Evolutionary conservation across 2,113 vertebrate genomes (phyloP).

Genomic region (Nibea coibor): DNA sequence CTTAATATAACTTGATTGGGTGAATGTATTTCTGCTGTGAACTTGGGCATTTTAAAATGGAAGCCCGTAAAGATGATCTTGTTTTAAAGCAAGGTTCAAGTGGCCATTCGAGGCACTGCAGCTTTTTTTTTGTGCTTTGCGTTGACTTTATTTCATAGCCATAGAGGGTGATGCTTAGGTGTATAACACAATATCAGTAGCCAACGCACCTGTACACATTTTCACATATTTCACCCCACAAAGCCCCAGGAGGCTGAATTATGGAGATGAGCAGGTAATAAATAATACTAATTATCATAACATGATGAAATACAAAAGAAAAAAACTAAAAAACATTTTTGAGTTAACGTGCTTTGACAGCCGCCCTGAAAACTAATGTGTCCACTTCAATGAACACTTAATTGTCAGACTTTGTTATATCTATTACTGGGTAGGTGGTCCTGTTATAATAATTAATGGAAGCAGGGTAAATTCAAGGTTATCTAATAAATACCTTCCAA

Average conservation of each 20-base stretch:
- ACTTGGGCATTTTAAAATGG: no score
- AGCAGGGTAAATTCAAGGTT: background rate
- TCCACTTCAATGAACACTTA: background rate
- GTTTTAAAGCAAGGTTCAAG: no score
- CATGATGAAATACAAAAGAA: background rate
- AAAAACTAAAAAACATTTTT: background rate
- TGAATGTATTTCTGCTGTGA: no score
- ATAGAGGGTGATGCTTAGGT: no score
- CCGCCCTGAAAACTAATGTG: background rate
- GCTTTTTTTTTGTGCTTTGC: no score
- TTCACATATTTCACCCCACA: background rate
- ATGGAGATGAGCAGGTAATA: background rate
- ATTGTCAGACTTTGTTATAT: background rate
- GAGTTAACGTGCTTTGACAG: background rate
- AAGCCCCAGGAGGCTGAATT: background rate
- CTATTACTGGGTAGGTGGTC: background rate
- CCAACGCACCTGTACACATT: background rate
- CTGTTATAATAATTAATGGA: background rate
- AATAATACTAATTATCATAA: no score
- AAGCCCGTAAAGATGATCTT: no score
- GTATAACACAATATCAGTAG: background rate
- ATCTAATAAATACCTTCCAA: conserved; percentile 3
- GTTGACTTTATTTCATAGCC: no score
- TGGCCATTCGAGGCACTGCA: no score
- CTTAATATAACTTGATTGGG: no score